Conservation (phyloP, 2,113 vertebrate genomes). For the Charadrius vociferus region DNA sequence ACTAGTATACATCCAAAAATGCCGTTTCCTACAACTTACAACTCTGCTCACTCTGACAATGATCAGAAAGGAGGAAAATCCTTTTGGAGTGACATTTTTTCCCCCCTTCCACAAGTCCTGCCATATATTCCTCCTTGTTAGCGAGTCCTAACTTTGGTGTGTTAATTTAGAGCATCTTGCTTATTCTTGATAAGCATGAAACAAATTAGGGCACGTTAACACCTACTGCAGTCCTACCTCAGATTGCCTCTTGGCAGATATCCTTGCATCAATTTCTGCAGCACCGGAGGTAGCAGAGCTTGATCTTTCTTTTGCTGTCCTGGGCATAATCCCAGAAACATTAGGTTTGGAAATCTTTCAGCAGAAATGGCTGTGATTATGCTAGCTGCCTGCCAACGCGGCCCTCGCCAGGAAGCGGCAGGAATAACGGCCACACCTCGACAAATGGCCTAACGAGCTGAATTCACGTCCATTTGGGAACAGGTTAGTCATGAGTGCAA, state of each 20-base stretch:
- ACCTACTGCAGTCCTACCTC: background rate
- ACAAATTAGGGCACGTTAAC: background rate
- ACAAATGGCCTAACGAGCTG: constrained; percentile 16
- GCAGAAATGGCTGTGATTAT: constrained; percentile 22
- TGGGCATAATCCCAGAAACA: background rate
- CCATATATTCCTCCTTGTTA: rapidly evolving
- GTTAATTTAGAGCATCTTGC: background rate
- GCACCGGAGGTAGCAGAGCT: background rate
- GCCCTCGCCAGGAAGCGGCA: background rate
- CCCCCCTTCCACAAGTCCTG: background rate
- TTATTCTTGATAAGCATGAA: background rate
- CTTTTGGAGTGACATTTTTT: background rate
- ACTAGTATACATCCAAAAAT: background rate
- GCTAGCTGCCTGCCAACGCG: background rate
- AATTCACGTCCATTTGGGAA: background rate
- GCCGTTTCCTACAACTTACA: background rate
- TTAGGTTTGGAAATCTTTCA: constrained; percentile 21
- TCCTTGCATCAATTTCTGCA: background rate
- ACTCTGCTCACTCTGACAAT: background rate
- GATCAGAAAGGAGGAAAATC: background rate
- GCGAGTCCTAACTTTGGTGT: background rate
- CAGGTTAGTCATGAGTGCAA: background rate
- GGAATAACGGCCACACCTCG: background rate
- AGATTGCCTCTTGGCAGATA: background rate
- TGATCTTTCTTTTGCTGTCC: background rate